Evolutionary conservation across 2,797 vertebrate species (phyloP), one percentile per base, ranked within the genome.

Genomic region (Phaenicophaeus curvirostris): DNA sequence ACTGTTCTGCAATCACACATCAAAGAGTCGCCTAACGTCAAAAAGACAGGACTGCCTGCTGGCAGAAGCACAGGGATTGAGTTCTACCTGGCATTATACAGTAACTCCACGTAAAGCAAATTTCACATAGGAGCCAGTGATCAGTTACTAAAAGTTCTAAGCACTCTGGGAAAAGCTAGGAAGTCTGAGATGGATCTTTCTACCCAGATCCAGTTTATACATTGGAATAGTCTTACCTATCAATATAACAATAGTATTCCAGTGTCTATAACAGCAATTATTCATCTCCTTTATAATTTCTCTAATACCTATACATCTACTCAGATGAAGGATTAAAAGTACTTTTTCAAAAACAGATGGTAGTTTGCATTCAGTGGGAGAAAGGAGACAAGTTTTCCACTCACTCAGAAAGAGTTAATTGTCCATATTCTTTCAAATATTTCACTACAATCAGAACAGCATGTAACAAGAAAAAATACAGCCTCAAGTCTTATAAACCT

Each of bases 331-430:
- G 79, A 79, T 25, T 48, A 90, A 77, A 87, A 90, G 71, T 62
- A 69, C 67, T 84, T 96, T 86, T 90, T 51, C 85, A 94, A 59
- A 79, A 93, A 63, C 50, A 85, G 85, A 90, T 73, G 89, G 80
- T 13, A 50, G 17, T 7, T 50, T 23, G 46, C 48, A 53, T 62
- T 66, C 71, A 88, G 55, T 75, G 72, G 76, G 42, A 79, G 53
- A 76, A 92, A 71, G 18, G 76, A 88, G 77, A 19, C 65, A 72
- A 2, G 24, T 42, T 92, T 93, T 78, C 79, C 76, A 48, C 75
- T 91, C 76, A 48, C 75, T 91, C 73, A 74, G 93, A 94, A 90
- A 88, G 15, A 16, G 50, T 90, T 83, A 85, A 84, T 95, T 68
- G 39, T 93, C 87, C 48, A 74, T 74, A 78, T 69, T 66, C 65